These are phyloP conservation scores for Oryctes rhinoceros DNA, from an alignment of 1,140 invertebrate genomes.

Conservation along the genomic window DNA sequence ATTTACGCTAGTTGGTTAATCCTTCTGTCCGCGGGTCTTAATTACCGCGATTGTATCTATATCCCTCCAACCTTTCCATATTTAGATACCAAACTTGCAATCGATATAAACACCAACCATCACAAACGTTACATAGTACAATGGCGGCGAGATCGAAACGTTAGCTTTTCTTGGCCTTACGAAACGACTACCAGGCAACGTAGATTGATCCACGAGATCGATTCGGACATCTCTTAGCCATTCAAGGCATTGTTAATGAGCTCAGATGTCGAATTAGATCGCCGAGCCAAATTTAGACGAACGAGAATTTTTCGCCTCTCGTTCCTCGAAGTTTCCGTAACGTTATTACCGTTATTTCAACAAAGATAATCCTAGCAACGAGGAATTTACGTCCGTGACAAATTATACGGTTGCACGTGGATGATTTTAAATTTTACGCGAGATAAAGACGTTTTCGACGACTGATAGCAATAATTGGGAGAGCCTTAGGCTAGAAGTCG, in stretches of 20 bases:
- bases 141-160: not conserved
- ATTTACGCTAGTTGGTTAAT: not conserved
- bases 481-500: too few relatives aligned
- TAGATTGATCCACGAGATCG: conserved; percentile 3
- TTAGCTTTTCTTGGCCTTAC: not conserved
- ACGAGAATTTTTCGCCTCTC: not conserved
- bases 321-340: not conserved
- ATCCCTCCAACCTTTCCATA: not conserved
- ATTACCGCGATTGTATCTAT: too few relatives aligned
- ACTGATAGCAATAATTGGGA: too few relatives aligned
- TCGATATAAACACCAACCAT: not conserved
- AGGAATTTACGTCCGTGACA: conserved; percentile 9
- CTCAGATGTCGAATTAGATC: conserved; percentile 34
- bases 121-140: not conserved
- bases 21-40: not conserved
- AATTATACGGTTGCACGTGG: conserved; percentile 9
- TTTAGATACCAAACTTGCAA: not conserved
- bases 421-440: not conserved
- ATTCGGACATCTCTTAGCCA: conserved; percentile 8
- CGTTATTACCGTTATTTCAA: not conserved
- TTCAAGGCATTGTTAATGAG: conserved; percentile 38
- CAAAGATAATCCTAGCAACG: not conserved
- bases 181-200: not conserved
- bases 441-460: too few relatives aligned
- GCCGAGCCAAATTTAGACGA: conserved; percentile 24